Percentiles rank a stretch among this genome's conserved stretches.
Conservation (phyloP, 2,113 vertebrate genomes). For the Propithecus coquereli region DNA sequence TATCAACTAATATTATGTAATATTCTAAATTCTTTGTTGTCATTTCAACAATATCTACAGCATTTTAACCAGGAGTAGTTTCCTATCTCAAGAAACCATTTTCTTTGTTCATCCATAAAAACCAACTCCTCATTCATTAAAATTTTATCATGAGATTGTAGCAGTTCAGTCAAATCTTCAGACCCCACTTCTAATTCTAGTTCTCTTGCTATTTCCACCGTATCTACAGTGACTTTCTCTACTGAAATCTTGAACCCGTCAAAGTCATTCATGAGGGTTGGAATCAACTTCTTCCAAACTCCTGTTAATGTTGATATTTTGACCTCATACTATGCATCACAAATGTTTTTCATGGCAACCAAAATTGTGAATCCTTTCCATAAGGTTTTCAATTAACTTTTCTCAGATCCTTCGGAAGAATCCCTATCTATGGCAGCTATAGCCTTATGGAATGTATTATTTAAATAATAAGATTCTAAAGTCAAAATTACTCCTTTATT, state of each 20-base stretch:
- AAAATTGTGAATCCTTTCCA: background rate
- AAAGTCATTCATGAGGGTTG: background rate
- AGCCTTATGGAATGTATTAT: background rate
- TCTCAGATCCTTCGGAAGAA: background rate
- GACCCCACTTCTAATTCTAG: background rate
- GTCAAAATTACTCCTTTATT: background rate
- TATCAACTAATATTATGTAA: background rate
- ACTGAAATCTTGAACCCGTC: background rate
- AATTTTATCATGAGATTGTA: background rate
- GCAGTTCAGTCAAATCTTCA: background rate
- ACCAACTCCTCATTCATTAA: background rate
- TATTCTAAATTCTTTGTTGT: background rate
- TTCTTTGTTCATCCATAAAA: background rate
- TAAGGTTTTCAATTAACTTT: background rate
- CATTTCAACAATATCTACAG: background rate
- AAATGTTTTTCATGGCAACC: background rate
- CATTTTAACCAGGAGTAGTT: background rate
- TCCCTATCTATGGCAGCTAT: background rate
- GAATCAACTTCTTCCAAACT: background rate
- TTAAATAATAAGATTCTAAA: background rate
- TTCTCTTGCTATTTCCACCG: background rate
- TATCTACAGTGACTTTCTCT: background rate
- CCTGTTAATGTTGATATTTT: background rate
- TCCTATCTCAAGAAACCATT: background rate
- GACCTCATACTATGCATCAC: background rate